These are phyloP conservation scores for Augochlorella aurata DNA, from an alignment of 2,888 invertebrate species.

Conservation along the genomic window DNA sequence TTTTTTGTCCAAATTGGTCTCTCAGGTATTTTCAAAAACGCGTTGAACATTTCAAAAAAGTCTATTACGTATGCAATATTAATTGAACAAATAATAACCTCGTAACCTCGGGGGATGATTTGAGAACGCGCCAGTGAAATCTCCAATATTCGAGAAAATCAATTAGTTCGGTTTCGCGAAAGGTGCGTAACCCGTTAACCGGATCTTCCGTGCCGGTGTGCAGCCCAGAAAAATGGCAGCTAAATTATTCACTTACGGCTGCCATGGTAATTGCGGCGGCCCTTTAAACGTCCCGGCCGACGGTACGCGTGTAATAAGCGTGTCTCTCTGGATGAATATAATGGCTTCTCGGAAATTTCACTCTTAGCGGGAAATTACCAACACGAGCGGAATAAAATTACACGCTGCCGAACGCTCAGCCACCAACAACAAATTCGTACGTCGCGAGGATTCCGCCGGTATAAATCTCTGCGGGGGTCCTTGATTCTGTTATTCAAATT, in stretches of 20 bases:
- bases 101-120: no score
- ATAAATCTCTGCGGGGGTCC: background rate
- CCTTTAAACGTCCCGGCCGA: conserved; percentile 45
- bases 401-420: conserved; percentile 11
- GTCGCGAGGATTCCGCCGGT: background rate
- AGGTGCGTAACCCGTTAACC: background rate
- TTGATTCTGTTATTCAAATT: background rate
- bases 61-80: no score
- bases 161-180: background rate
- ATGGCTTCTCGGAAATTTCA: conserved; percentile 56
- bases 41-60: no score
- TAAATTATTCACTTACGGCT: conserved; percentile 65
- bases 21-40: no score
- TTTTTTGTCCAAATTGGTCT: no score
- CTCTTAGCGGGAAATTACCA: conserved; percentile 49
- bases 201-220: conserved; percentile 19
- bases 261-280: conserved; percentile 49
- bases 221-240: conserved; percentile 56
- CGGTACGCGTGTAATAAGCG: conserved; percentile 56
- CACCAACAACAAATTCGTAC: background rate
- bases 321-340: conserved; percentile 55
- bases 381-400: conserved; percentile 32
- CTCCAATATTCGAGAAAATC: no score
- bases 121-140: no score
- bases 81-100: no score